Percentiles rank a stretch among this genome's conserved stretches.
These are phyloP conservation scores for Gavia stellata DNA, from an alignment of 2,113 vertebrate species.

Conservation along the genomic window DNA sequence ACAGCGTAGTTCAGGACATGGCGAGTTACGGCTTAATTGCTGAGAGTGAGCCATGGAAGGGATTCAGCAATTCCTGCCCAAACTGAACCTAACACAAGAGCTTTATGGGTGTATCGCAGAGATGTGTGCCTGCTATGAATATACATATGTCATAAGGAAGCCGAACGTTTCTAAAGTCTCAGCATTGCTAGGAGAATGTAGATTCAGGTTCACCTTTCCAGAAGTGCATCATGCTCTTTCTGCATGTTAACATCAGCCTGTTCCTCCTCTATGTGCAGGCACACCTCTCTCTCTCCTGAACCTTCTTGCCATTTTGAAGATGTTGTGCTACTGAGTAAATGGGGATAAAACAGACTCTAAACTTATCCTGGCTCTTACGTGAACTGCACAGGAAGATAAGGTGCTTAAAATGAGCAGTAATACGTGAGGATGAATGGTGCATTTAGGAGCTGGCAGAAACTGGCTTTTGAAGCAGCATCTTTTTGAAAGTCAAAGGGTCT, in stretches of 20 bases:
- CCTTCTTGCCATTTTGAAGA: not conserved
- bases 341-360: not conserved
- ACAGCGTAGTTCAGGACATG: not conserved
- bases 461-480: slow-evolving; percentile 3
- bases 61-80: not conserved
- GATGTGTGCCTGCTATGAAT: fast-evolving
- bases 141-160: fast-evolving
- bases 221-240: not conserved
- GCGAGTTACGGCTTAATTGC: not conserved
- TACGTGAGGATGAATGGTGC: not conserved
- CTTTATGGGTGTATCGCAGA: not conserved
- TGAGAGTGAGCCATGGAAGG: not conserved
- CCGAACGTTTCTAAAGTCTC: not conserved
- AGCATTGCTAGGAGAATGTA: not conserved
- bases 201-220: not conserved
- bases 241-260: not conserved
- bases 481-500: slow-evolving; percentile 11
- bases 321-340: not conserved
- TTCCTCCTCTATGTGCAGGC: not conserved
- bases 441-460: not conserved
- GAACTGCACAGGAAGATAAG: not conserved
- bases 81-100: not conserved
- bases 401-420: not conserved
- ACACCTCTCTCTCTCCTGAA: not conserved
- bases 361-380: not conserved